Conservation (phyloP, 2,888 invertebrate genomes). For the Melanotus villosus region DNA sequence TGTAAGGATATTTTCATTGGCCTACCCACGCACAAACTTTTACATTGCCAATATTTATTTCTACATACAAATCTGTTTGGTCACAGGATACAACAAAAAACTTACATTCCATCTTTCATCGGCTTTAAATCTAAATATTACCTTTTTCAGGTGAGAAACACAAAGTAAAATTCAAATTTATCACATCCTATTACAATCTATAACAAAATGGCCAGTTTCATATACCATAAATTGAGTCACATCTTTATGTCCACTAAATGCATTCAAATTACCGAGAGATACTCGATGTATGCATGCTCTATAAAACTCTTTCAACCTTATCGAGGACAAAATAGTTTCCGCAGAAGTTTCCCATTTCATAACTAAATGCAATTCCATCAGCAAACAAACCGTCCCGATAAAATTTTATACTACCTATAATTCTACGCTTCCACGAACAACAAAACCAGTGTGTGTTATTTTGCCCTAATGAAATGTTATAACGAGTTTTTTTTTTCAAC, state of each 20-base stretch:
- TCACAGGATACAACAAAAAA: too few relatives aligned
- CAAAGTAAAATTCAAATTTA: too few relatives aligned
- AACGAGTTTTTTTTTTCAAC: neutral
- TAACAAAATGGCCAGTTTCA: neutral
- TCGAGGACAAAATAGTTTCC: slow-evolving; percentile 24
- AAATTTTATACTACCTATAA: slow-evolving; percentile 23
- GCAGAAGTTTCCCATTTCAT: slow-evolving; percentile 27
- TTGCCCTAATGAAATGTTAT: slow-evolving; percentile 5
- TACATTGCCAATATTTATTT: too few relatives aligned
- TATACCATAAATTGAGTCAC: neutral
- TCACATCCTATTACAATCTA: neutral
- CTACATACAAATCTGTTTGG: too few relatives aligned
- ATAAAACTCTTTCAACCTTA: slow-evolving; percentile 23
- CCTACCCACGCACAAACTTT: too few relatives aligned
- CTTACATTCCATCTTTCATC: too few relatives aligned
- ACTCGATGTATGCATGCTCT: slow-evolving; percentile 19
- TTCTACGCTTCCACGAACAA: neutral
- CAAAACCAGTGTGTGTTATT: neutral
- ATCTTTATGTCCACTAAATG: slow-evolving; percentile 3
- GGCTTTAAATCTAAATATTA: too few relatives aligned
- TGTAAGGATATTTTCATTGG: too few relatives aligned
- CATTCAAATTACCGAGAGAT: slow-evolving; percentile 17
- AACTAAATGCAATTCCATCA: slow-evolving; percentile 32
- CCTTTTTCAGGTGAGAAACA: too few relatives aligned
- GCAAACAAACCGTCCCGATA: slow-evolving; percentile 27